Percentiles rank a stretch among this genome's conserved stretches.
Conservation (phyloP, 2,888 invertebrate species). For the Chouioia cunea region DNA sequence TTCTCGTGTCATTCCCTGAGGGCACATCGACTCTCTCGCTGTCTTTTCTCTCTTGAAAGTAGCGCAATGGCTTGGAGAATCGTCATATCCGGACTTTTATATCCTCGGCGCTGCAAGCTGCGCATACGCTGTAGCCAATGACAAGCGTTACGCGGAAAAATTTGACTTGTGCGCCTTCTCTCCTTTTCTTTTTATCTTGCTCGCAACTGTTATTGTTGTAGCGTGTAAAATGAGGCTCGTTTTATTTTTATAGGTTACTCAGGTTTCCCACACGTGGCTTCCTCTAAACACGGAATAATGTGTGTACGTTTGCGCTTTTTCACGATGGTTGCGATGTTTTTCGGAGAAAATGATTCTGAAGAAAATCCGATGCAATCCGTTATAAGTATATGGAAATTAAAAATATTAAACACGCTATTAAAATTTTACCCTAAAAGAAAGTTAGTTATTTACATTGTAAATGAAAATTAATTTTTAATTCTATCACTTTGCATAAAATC, state of each 20-base stretch:
- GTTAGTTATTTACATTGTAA: too few species aligned
- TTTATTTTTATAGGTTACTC: neutral
- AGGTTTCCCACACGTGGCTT: neutral
- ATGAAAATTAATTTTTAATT: too few species aligned
- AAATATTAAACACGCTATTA: too few species aligned
- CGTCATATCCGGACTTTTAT: slow-evolving; percentile 39
- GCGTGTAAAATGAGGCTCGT: neutral
- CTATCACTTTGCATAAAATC: too few species aligned
- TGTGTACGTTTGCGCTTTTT: neutral
- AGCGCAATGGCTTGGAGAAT: slow-evolving; percentile 18
- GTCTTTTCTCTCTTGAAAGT: too few species aligned
- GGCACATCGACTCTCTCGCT: too few species aligned
- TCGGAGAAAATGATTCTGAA: neutral
- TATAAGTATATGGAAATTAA: too few species aligned
- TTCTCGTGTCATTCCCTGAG: slow-evolving; percentile 7
- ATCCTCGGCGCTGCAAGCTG: slow-evolving; percentile 45
- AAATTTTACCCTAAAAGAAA: too few species aligned
- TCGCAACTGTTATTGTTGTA: neutral
- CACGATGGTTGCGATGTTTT: neutral
- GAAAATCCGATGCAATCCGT: too few species aligned
- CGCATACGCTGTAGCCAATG: neutral
- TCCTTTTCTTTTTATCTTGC: neutral
- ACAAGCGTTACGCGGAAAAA: neutral
- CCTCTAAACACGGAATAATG: neutral
- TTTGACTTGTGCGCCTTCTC: slow-evolving; percentile 13